Conservation (phyloP, 2,113 vertebrate genomes). For the Dissostichus mawsoni region DNA sequence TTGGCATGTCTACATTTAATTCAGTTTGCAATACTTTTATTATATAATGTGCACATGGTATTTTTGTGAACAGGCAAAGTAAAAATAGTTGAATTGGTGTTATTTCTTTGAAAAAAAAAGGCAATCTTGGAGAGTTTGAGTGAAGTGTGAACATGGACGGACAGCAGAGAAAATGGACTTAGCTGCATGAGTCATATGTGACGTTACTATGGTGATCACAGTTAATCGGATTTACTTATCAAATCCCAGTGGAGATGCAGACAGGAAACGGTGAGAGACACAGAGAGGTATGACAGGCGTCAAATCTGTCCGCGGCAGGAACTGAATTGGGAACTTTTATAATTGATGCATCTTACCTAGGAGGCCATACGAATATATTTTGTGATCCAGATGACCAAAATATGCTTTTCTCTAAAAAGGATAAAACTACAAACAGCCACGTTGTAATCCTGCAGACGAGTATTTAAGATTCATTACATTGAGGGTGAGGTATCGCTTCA, state of each 20-base stretch:
- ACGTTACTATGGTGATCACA: constrained; percentile 15
- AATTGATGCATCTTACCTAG: not conserved
- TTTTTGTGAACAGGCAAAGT: not conserved
- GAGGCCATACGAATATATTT: not conserved
- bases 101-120: not conserved
- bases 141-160: not conserved
- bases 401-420: not conserved
- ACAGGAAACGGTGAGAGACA: not conserved
- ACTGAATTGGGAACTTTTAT: constrained; percentile 1
- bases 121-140: not conserved
- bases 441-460: not conserved
- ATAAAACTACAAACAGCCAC: not conserved
- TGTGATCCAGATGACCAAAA: not conserved
- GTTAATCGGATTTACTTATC: not conserved
- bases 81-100: not conserved
- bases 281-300: not conserved
- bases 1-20: not conserved
- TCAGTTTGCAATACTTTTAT: not conserved
- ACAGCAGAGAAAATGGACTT: not conserved
- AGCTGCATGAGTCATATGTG: not conserved
- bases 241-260: not conserved
- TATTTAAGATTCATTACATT: not conserved
- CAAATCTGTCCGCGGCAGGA: not conserved
- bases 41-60: not conserved
- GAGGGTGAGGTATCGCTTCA: not conserved